Conservation (phyloP, 35 echinoderm and acorn worm genomes). For the Ophioderma brevispina region DNA sequence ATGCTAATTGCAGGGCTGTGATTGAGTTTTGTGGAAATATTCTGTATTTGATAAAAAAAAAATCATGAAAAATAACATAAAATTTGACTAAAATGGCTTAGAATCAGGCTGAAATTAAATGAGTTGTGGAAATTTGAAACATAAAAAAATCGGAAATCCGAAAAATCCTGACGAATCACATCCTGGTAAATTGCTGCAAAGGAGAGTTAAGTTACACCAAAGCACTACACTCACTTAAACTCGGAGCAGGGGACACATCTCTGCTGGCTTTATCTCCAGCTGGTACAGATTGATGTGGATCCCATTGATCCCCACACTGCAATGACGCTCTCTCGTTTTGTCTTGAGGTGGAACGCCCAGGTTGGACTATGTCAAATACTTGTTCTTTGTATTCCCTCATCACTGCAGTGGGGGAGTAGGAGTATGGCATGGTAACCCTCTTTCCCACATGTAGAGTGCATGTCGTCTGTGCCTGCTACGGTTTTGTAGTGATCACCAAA, state of each 20-base stretch:
- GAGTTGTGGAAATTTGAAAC: too few species aligned
- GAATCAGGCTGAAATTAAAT: too few species aligned
- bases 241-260: not conserved
- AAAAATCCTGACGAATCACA: too few species aligned
- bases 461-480: constrained; percentile 79
- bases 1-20: too few species aligned
- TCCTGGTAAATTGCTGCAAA: too few species aligned
- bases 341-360: constrained; percentile 7
- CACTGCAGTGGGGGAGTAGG: constrained; percentile 39
- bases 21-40: too few species aligned
- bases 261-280: not conserved
- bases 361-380: constrained; percentile 48
- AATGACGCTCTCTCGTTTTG: constrained; percentile 21
- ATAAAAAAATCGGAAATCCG: too few species aligned
- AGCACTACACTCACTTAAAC: constrained; percentile 1
- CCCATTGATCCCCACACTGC: constrained; percentile 36
- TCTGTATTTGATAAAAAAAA: too few species aligned
- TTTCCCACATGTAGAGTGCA: constrained; percentile 86
- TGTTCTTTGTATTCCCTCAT: constrained; percentile 88
- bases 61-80: too few species aligned
- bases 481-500: constrained; percentile 93
- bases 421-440: constrained; percentile 51
- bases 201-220: too few species aligned
- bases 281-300: constrained; percentile 42
- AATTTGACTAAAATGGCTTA: too few species aligned